Conservation (phyloP, 2,888 invertebrate species). For the Acrocera orbiculus region DNA sequence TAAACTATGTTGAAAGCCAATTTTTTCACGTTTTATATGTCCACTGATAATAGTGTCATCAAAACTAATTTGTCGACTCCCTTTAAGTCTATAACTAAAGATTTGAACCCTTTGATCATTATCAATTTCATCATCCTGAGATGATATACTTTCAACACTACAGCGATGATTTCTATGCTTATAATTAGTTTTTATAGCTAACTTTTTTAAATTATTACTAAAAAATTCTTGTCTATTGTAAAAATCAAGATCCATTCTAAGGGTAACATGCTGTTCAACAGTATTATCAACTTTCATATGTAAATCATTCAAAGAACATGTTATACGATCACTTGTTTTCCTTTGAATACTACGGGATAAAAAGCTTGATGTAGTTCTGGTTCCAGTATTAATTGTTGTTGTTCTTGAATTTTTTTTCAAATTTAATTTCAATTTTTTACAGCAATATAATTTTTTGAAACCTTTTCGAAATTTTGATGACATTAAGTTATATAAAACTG, state of each 20-base stretch:
- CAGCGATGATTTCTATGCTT: constrained; percentile 3
- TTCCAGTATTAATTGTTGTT: constrained; percentile 42
- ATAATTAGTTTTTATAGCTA: constrained; percentile 7
- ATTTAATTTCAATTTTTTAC: constrained; percentile 33
- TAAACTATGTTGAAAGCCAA: constrained; percentile 2
- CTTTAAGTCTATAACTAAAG: constrained; percentile 12
- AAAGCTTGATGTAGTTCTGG: constrained; percentile 38
- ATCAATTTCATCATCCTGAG: constrained; percentile 5
- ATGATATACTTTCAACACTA: constrained; percentile 4
- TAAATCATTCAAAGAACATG: constrained; percentile 10
- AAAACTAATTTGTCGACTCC: constrained; percentile 24
- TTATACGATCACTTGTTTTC: constrained; percentile 32
- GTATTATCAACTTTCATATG: not conserved
- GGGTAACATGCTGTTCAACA: too few relatives aligned
- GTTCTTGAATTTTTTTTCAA: constrained; percentile 33
- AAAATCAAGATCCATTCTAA: too few relatives aligned
- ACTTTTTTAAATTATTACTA: constrained; percentile 4
- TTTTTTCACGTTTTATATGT: constrained; percentile 7
- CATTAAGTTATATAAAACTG: constrained; percentile 82
- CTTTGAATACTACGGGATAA: constrained; percentile 42
- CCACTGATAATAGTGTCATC: constrained; percentile 18
- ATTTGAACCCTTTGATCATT: constrained; percentile 3
- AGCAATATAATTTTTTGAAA: constrained; percentile 49
- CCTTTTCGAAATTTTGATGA: constrained; percentile 77
- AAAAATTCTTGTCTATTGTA: too few relatives aligned